Conservation (phyloP, 2,797 vertebrate species). For the Artibeus jamaicensis region DNA sequence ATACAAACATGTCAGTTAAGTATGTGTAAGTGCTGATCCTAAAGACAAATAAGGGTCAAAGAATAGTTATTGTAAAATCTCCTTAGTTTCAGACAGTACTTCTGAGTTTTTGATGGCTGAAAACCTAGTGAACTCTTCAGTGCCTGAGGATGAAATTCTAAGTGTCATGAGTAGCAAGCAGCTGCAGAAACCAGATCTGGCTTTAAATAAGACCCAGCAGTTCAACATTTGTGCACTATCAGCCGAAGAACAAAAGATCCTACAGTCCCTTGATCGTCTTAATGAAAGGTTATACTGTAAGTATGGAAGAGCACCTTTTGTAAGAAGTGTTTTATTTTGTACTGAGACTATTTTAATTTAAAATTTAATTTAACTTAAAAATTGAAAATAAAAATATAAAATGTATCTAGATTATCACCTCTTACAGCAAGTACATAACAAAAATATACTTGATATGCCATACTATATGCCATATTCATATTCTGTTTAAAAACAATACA, state of each 20-base stretch:
- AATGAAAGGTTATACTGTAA: conserved; percentile 83
- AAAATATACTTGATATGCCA: conserved; percentile 7
- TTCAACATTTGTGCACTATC: conserved; percentile 82
- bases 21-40: neutral
- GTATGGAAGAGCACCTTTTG: conserved; percentile 42
- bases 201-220: conserved; percentile 48
- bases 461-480: neutral
- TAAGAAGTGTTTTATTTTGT: neutral
- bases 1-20: neutral
- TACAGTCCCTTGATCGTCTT: conserved; percentile 87
- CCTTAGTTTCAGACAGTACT: conserved; percentile 85
- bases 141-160: conserved; percentile 79
- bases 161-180: conserved; percentile 80
- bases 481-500: neutral
- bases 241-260: conserved; percentile 89
- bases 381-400: conserved; percentile 35
- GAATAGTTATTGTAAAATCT: conserved; percentile 48
- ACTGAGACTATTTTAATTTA: conserved; percentile 10
- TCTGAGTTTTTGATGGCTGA: conserved; percentile 84
- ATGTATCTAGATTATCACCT: conserved; percentile 9
- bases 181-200: conserved; percentile 63
- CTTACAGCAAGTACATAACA: neutral
- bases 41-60: conserved; percentile 5
- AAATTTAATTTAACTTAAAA: conserved; percentile 10
- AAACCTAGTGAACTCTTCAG: conserved; percentile 73